A percentile compares a stretch with the other conserved stretches of the same genome.
phyloP scores from a whole-genome alignment of 2,797 vertebrate genomes.

The Hyperoplus immaculatus region DNA sequence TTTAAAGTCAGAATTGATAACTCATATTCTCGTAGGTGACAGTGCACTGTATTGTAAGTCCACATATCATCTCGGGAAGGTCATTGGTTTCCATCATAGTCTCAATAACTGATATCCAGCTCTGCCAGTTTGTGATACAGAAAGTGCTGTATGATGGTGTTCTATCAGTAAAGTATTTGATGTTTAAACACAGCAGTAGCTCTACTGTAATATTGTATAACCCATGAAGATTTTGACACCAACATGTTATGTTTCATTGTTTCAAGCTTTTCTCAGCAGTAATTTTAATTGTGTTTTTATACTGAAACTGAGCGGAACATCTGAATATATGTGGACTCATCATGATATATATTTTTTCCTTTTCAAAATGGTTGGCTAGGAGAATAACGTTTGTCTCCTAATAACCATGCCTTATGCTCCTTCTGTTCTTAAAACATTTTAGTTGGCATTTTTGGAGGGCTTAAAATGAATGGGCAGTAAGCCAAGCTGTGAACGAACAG shows the following conservation, averaged over 20 bases:
- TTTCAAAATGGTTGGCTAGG: conserved; percentile 10
- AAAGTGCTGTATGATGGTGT: conserved; percentile 15
- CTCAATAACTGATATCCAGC: conserved; percentile 60
- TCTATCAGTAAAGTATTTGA: conserved; percentile 17
- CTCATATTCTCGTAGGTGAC: conserved; percentile 74
- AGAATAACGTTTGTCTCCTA: conserved; percentile 18
- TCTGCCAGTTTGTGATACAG: conserved; percentile 42
- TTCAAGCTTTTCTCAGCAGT: conserved; percentile 17
- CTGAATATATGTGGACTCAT: conserved; percentile 12
- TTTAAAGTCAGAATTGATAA: conserved; percentile 78
- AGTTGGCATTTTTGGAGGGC: conserved; percentile 22
- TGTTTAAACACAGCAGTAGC: conserved; percentile 29
- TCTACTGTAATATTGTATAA: conserved; percentile 23
- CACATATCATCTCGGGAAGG: conserved; percentile 79
- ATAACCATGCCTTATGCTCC: conserved; percentile 23
- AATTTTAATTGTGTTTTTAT: conserved; percentile 17
- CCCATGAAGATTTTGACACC: conserved; percentile 27
- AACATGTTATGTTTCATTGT: conserved; percentile 22
- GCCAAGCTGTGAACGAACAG: conserved; percentile 64
- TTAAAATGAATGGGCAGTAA: conserved; percentile 56
- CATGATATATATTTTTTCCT: neutral
- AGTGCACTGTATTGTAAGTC: conserved; percentile 69
- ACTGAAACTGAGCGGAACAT: conserved; percentile 14
- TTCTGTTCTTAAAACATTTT: conserved; percentile 34
- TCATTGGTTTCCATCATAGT: conserved; percentile 72